Conservation (phyloP, 2,888 invertebrate genomes). For the Hesperia comma region DNA sequence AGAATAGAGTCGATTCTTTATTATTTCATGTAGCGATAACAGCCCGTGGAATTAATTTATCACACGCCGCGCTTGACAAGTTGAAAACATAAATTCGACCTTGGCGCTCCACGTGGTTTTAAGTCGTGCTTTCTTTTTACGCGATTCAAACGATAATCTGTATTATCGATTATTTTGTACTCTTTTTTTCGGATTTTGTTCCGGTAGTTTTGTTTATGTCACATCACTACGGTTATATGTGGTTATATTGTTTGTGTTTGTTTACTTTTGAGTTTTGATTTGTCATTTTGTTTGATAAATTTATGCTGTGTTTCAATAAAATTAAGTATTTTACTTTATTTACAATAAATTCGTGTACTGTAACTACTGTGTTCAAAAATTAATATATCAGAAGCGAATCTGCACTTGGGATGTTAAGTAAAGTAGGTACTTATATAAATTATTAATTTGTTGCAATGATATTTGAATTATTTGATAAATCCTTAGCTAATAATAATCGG, state of each 20-base stretch:
- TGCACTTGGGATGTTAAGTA: too few relatives aligned
- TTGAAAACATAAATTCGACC: constrained; percentile 85
- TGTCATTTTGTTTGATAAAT: neutral
- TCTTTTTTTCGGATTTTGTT: neutral
- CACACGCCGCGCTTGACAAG: constrained; percentile 84
- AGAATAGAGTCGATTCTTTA: constrained; percentile 52
- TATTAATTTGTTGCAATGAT: too few relatives aligned
- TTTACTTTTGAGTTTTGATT: neutral
- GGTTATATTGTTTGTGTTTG: too few relatives aligned
- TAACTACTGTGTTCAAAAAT: too few relatives aligned
- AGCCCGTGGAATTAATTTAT: constrained; percentile 84
- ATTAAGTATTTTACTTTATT: too few relatives aligned
- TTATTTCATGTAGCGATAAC: constrained; percentile 62
- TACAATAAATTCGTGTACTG: too few relatives aligned
- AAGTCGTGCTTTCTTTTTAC: constrained; percentile 62
- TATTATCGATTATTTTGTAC: constrained; percentile 48
- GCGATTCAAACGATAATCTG: constrained; percentile 44
- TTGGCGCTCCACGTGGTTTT: constrained; percentile 82
- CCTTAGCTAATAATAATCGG: too few relatives aligned
- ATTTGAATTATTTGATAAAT: too few relatives aligned
- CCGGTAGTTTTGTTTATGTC: neutral
- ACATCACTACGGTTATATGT: neutral
- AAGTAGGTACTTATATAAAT: too few relatives aligned
- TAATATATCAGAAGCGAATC: too few relatives aligned
- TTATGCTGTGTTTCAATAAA: too few relatives aligned